phyloP scores from a whole-genome alignment of 2,888 invertebrate genomes.

The Spilosoma lubricipeda region DNA sequence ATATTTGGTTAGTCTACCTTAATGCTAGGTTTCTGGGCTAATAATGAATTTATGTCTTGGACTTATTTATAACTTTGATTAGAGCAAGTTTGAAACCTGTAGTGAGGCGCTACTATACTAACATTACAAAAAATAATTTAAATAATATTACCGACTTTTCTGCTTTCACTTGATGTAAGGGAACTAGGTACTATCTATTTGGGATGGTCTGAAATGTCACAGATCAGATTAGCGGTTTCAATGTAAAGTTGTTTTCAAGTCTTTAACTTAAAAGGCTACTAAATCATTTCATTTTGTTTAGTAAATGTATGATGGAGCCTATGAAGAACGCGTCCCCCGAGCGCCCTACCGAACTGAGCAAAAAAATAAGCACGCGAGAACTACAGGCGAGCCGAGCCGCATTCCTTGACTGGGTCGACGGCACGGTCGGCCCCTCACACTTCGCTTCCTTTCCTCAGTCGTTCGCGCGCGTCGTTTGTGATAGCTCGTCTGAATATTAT shows the following conservation, averaged over 20 bases:
- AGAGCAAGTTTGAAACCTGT: neutral
- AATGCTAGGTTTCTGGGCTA: too few species aligned
- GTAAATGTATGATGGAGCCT: constrained; percentile 15
- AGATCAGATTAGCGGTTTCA: neutral
- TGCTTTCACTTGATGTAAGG: neutral
- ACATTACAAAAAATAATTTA: too few species aligned
- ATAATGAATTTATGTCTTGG: too few species aligned
- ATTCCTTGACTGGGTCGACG: constrained; percentile 83
- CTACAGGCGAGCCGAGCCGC: constrained; percentile 78
- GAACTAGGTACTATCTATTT: neutral
- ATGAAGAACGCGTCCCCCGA: constrained; percentile 45
- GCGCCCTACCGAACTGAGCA: constrained; percentile 65
- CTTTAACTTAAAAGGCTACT: neutral
- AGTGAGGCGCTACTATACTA: neutral
- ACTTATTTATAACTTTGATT: neutral
- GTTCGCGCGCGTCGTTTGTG: constrained; percentile 79
- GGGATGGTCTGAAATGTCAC: neutral
- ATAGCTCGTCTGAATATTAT: constrained; percentile 64
- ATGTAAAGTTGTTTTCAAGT: neutral
- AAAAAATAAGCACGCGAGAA: constrained; percentile 78
- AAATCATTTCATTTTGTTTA: neutral
- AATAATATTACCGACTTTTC: neutral
- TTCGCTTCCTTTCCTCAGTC: constrained; percentile 62
- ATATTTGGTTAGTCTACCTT: neutral
- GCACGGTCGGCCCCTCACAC: constrained; percentile 67